These are phyloP conservation scores for Nylanderia fulva DNA, from an alignment of 1,140 invertebrate species.

Conservation along the genomic window DNA sequence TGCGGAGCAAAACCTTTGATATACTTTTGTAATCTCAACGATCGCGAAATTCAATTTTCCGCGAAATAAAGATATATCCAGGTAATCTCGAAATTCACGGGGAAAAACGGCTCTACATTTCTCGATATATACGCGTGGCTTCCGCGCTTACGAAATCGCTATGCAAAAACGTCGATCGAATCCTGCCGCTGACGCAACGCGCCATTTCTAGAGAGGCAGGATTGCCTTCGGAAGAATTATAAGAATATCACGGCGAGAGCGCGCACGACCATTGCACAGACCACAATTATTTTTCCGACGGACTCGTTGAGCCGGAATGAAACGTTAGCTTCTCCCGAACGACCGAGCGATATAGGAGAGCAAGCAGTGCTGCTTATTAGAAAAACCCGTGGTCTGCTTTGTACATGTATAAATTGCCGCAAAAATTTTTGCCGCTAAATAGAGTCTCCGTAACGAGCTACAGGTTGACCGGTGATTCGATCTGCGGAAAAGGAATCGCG, in stretches of 20 bases:
- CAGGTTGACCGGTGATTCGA: background rate
- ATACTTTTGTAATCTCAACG: constrained; percentile 16
- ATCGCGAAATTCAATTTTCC: constrained; percentile 11
- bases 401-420: constrained; percentile 41
- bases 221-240: constrained; percentile 59
- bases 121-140: constrained; percentile 13
- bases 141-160: constrained; percentile 30
- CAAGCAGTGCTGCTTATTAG: constrained; percentile 70
- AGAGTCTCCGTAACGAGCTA: background rate
- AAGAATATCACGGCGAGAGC: constrained; percentile 62
- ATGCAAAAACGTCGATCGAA: constrained; percentile 39
- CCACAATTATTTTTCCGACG: constrained; percentile 73
- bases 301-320: constrained; percentile 73
- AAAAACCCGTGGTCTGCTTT: constrained; percentile 56
- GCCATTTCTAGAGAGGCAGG: constrained; percentile 56
- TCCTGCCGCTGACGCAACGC: constrained; percentile 41
- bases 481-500: constrained; percentile 37
- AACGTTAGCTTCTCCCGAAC: constrained; percentile 69
- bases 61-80: background rate
- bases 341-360: constrained; percentile 38
- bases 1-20: background rate
- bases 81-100: constrained; percentile 25
- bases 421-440: constrained; percentile 58
- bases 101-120: background rate
- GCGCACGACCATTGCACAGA: constrained; percentile 61